Base-by-base conservation (phyloP, 2,888 invertebrate species). In the Nomada goodeniana region DNA sequence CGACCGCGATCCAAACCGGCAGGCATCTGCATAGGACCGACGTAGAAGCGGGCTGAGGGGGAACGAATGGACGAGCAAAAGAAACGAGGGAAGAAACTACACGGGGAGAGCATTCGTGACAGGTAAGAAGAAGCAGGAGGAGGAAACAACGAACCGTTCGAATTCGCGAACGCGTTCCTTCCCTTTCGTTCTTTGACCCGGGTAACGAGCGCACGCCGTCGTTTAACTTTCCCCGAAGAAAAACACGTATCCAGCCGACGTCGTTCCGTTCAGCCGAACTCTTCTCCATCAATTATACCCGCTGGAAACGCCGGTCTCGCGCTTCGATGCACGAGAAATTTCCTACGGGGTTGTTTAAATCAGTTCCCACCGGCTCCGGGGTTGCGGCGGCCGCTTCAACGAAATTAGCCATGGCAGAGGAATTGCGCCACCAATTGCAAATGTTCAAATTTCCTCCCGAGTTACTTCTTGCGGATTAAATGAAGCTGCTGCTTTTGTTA, bases 141-240 rank as follows among this genome's bases (percentile, higher is more conserved):
- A 15, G 53, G 53, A 70, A 60, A 50, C n/a, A 47, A 50, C 52
- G 52, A 15, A 15, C 10, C 29, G 50, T 68, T 75, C 60, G 67
- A 36, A 50, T 69, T 20, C 15, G 9, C 52, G 11, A 67, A 50
- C 53, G 61, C 63, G 60, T 70, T 67, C 57, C 61, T 55, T 64
- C 61, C 13, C 1, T 42, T 29, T 59, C 47, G 69, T 80, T 80
- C 72, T 64, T 64, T 42, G 59, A 20, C 44, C 53, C 36, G 47
- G 80, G 76, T 88, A 89, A 90, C 86, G 86, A 90, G 84, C 80
- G 61, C 75, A n/a, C n/a, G 69, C 76, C 59, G 75, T 82, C 80
- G 73, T 89, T 90, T 85, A 88, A 88, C 89, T 90, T 88, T 84
- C 74, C 68, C 61, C 70, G 47, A 90, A 90, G 90, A 90, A 90